Base-by-base conservation (phyloP, 2,113 vertebrate genomes). In the Vidua chalybeata region DNA sequence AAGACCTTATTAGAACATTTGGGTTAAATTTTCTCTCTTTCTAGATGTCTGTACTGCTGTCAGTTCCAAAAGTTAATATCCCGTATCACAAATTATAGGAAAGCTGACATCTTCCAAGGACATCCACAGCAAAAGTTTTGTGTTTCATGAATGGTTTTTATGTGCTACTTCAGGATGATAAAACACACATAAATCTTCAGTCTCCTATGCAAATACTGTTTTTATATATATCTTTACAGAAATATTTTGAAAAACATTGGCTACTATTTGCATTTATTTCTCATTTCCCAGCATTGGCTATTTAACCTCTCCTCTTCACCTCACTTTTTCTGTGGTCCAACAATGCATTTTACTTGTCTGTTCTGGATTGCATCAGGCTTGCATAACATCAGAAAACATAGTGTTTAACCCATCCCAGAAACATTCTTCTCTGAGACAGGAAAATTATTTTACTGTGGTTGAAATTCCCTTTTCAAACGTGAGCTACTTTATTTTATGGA, bases 51-150 rank as follows among this genome's bases (percentile, higher is more conserved):
- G 9, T 49, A 20, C 13, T 67, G 28, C 37, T 28, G 20, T 61
- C 10, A n/a, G 22, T 91, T 81, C 45, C 31, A 43, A 30, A 90
- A 63, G 45, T 68, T 85, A 72, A 24, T 62, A 43, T 46, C 27
- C 7, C 0, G 0, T 52, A 33, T 41, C 30, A 75, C 17, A 49
- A 84, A 67, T 18, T 20, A n/a, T 11, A 56, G 48, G 17, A 75
- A 51, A 56, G 10, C 20, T 75, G 71, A 30, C n/a, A 51, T 61
- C 33, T 80, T 59, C 43, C 17, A 35, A 78, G 22, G 54, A 73
- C 19, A 68, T 63, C 13, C 46, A 64, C 21, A 80, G n/a, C 27
- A 83, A 85, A 59, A 84, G 5, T 23, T 87, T 85, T 51, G 31
- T 68, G 20, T 83, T 91, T 76, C 20, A 27, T 79, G 24, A 51